phyloP scores from a whole-genome alignment of 2,888 invertebrate species.

The Lasioglossum malachurum region DNA sequence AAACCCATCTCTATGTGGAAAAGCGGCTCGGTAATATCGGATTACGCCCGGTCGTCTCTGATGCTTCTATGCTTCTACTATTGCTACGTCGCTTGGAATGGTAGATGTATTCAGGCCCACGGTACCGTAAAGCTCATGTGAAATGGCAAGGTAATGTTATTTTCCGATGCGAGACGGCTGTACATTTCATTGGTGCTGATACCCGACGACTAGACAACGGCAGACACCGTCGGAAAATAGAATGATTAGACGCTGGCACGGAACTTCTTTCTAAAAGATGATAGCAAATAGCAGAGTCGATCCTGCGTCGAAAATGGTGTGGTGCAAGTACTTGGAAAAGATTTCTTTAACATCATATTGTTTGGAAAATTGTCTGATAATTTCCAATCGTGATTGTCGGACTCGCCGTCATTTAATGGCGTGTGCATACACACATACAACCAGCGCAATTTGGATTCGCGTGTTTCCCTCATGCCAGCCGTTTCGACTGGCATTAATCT shows the following conservation, averaged over 20 bases:
- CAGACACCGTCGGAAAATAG: conserved; percentile 1
- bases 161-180: conserved; percentile 60
- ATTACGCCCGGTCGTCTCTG: conserved; percentile 74
- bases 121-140: conserved; percentile 53
- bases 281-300: not conserved
- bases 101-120: conserved; percentile 43
- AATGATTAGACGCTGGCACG: not conserved
- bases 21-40: conserved; percentile 81
- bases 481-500: conserved; percentile 1
- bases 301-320: not conserved
- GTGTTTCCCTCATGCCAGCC: not conserved
- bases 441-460: not conserved
- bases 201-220: conserved; percentile 54
- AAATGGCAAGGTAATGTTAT: conserved; percentile 66
- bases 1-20: conserved; percentile 67
- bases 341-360: not conserved
- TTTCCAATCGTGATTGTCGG: not conserved
- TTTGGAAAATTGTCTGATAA: not conserved
- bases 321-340: not conserved
- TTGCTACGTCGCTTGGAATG: conserved; percentile 61
- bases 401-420: not conserved
- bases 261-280: not conserved
- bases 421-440: not conserved
- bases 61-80: conserved; percentile 63
- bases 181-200: conserved; percentile 65